A percentile compares a stretch with the other conserved stretches of the same genome.
phyloP scores from a whole-genome alignment of 2,797 vertebrate species.

The Rhyacichthys aspro region DNA sequence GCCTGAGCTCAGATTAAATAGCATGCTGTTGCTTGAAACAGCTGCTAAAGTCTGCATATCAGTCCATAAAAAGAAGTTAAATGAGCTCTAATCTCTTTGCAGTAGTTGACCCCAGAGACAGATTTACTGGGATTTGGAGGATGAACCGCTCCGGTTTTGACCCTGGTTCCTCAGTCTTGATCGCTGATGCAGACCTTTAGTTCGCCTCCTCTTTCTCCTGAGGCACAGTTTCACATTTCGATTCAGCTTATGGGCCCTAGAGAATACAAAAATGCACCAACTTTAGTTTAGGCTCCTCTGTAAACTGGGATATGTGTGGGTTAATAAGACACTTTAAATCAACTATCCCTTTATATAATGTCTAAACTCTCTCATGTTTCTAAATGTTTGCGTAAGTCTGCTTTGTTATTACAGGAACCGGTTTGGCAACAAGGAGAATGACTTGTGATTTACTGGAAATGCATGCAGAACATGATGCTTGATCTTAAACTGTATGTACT shows the following conservation, averaged over 20 bases:
- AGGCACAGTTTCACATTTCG: constrained; percentile 63
- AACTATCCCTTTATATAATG: neutral
- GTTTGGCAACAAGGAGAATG: constrained; percentile 32
- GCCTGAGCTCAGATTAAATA: constrained; percentile 5
- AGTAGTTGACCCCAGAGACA: constrained; percentile 15
- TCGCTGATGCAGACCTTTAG: constrained; percentile 20
- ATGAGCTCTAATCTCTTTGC: constrained; percentile 8
- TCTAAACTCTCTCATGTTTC: neutral
- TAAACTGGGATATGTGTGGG: neutral
- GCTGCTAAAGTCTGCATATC: neutral
- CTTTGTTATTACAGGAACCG: constrained; percentile 36
- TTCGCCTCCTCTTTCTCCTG: constrained; percentile 36
- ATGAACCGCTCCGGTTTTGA: constrained; percentile 27
- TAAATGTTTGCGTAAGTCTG: constrained; percentile 1
- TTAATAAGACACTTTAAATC: no score
- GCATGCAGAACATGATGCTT: neutral
- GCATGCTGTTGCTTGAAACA: neutral
- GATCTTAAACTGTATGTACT: neutral
- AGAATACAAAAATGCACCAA: constrained; percentile 23
- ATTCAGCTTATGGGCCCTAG: constrained; percentile 48
- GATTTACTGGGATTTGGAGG: constrained; percentile 36
- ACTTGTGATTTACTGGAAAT: constrained; percentile 14
- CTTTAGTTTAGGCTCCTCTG: no score
- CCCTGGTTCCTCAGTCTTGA: constrained; percentile 27
- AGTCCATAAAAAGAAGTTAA: constrained; percentile 13